A percentile compares a stretch with the other conserved stretches of the same genome.
Conservation (phyloP, 1,140 invertebrate species). For the Heliconius nattereri region DNA sequence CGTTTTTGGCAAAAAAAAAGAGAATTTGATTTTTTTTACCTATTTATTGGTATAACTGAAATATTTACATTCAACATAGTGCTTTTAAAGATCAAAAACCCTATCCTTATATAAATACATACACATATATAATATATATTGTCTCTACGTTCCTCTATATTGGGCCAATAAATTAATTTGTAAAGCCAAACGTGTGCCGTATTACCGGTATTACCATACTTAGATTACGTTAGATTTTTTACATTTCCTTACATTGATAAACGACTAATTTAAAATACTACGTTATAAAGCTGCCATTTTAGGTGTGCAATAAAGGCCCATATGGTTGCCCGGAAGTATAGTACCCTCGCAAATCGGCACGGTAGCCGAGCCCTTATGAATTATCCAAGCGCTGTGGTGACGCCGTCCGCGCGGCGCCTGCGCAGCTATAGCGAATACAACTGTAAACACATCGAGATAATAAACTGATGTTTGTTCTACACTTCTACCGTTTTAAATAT, state of each 20-base stretch:
- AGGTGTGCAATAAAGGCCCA: conserved; percentile 47
- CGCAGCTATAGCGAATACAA: conserved; percentile 46
- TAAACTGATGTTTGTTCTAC: conserved; percentile 30
- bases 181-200: neutral
- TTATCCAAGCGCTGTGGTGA: conserved; percentile 66
- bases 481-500: conserved; percentile 6
- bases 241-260: conserved; percentile 40
- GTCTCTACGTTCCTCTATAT: too few species aligned
- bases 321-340: conserved; percentile 62
- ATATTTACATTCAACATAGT: too few species aligned
- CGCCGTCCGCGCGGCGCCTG: conserved; percentile 59
- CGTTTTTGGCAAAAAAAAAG: too few species aligned
- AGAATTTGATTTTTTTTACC: too few species aligned
- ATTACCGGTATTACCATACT: conserved; percentile 7
- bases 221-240: conserved; percentile 30
- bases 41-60: too few species aligned
- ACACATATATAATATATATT: too few species aligned
- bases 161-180: neutral
- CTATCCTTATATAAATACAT: too few species aligned
- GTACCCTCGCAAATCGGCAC: conserved; percentile 46
- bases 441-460: conserved; percentile 53
- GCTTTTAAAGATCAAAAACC: too few species aligned
- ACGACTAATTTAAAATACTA: conserved; percentile 32
- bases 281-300: conserved; percentile 55
- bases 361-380: conserved; percentile 63